Evolutionary conservation across 2,888 invertebrate species (phyloP), one percentile per base, ranked within the genome.

Genomic region (Drosophila fungiperda): DNA sequence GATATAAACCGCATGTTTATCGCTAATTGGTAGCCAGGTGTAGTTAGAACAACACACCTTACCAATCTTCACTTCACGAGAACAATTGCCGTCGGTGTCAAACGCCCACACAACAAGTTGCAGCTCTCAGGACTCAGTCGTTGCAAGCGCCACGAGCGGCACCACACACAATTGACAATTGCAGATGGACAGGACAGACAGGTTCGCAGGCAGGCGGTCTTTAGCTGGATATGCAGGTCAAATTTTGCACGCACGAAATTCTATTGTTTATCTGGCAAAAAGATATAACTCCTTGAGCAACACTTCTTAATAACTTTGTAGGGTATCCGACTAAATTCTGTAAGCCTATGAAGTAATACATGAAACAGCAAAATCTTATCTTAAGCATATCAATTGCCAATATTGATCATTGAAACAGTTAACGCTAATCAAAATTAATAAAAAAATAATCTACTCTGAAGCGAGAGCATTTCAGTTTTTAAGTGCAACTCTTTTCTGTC

Each of bases 91-190:
- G 78, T 55, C 78, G 82, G 82, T 68, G 68, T 48, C 26, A 48
- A 61, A 76, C 78, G 82, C 78, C 78, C 78, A 78, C 78, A 78
- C 78, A 78, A 78, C 78, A 78, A 81, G 78, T 78, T 78, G 68
- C 50, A 58, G 71, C 72, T 52, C 76, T 42, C 63, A 76, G 67
- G 71, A 76, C 54, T 17, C 66, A 36, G 26, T 68, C 50, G 61
- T 68, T 35, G 36, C 60, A 49, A 81, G 78, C 79, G 79, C 82
- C 82, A 62, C 57, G 3, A 45, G 15, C 23, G 33, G 1, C 48
- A 23, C 71, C 53, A n/a, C n/a, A 33, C 32, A 26, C 49, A 48
- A 58, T 23, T 65, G 26, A 42, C 62, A 57, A 57, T 23, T 45
- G 26, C 35, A 42, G 38, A 32, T 42, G 12, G 36, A 20, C 35